Evolutionary conservation across 2,797 vertebrate genomes (phyloP).

Genomic region (Semotilus atromaculatus): DNA sequence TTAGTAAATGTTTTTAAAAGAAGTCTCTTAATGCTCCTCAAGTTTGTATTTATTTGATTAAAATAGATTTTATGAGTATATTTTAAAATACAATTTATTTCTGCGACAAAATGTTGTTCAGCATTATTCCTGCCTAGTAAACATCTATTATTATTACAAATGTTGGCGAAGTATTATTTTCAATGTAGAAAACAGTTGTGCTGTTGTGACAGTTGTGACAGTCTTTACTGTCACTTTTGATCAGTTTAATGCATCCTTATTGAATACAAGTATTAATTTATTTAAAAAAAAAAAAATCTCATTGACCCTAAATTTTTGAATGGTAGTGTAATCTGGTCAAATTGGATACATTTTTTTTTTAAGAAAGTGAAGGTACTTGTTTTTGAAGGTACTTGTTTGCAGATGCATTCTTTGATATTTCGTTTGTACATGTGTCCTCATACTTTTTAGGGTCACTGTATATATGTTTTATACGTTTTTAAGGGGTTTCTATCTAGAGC

Average conservation of each 20-base stretch:
- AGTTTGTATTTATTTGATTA: not conserved
- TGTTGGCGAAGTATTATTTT: too few relatives aligned
- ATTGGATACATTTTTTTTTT: not conserved
- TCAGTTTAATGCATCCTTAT: not conserved
- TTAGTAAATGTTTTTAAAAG: not conserved
- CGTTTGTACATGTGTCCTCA: not conserved
- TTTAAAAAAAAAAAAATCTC: not conserved
- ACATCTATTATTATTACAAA: not conserved
- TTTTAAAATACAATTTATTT: not conserved
- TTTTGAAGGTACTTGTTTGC: not conserved
- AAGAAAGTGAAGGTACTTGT: too few relatives aligned
- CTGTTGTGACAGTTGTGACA: too few relatives aligned
- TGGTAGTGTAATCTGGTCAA: not conserved
- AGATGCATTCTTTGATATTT: not conserved
- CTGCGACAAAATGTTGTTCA: not conserved
- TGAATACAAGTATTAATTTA: not conserved
- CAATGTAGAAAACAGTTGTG: not conserved
- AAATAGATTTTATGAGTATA: not conserved
- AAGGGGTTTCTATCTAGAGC: slow-evolving; percentile 5
- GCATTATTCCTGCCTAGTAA: not conserved
- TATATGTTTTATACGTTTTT: not conserved
- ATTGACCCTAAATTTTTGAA: not conserved
- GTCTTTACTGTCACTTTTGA: not conserved
- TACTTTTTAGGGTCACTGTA: slow-evolving; percentile 1
- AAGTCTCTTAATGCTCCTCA: not conserved